Conservation (phyloP, 2,113 vertebrate species). For the Aix galericulata region DNA sequence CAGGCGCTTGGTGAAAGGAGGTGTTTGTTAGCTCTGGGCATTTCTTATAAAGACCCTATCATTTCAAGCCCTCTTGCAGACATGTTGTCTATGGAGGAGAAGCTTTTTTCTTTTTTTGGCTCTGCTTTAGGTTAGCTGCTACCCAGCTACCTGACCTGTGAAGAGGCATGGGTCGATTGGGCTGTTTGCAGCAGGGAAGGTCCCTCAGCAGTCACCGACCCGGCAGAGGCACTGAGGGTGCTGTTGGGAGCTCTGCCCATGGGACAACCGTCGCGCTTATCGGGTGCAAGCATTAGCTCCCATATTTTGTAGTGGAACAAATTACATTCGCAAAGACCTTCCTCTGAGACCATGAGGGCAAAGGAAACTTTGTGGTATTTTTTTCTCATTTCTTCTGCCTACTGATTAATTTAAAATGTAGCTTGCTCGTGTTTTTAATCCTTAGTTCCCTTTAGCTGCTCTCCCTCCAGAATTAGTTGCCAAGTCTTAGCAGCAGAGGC, state of each 20-base stretch:
- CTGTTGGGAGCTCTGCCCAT: background rate
- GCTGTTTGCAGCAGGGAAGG: background rate
- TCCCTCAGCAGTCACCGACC: too few species aligned
- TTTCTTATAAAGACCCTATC: background rate
- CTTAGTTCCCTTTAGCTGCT: background rate
- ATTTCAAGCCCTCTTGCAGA: background rate
- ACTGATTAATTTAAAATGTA: background rate
- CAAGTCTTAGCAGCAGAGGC: background rate
- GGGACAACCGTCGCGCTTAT: background rate
- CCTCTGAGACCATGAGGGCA: background rate
- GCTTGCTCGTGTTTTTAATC: background rate
- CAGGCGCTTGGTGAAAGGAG: background rate
- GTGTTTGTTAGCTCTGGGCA: background rate
- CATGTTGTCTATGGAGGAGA: background rate
- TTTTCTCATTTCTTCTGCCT: background rate
- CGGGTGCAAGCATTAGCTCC: constrained; percentile 2
- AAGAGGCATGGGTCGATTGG: background rate
- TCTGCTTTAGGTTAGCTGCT: background rate
- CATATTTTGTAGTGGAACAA: background rate
- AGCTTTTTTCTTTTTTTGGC: background rate
- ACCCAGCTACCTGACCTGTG: background rate
- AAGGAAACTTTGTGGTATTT: background rate
- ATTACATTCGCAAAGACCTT: background rate
- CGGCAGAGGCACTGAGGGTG: background rate
- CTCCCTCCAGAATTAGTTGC: background rate